phyloP scores from a whole-genome alignment of 2,797 vertebrate genomes.

The Typhlichthys eigenmanni region DNA sequence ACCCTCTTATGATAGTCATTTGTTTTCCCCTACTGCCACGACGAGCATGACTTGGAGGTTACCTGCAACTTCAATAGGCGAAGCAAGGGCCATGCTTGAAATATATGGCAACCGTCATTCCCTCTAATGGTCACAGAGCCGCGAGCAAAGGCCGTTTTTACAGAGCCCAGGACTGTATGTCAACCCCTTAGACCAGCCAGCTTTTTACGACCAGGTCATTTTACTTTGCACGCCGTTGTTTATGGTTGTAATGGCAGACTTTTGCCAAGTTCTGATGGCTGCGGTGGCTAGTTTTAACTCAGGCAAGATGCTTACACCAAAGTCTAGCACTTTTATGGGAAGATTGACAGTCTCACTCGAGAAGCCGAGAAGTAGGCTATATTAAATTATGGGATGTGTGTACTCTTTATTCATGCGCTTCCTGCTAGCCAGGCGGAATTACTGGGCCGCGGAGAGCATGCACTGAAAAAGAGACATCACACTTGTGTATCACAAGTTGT shows the following conservation, averaged over 20 bases:
- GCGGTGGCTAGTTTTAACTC: slow-evolving; percentile 58
- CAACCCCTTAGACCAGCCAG: slow-evolving; percentile 56
- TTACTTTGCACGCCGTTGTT: slow-evolving; percentile 63
- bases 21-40: slow-evolving; percentile 58
- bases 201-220: slow-evolving; percentile 68
- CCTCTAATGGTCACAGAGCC: slow-evolving; percentile 66
- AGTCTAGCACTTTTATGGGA: slow-evolving; percentile 40
- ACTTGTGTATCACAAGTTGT: slow-evolving; percentile 13
- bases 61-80: slow-evolving; percentile 66
- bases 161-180: slow-evolving; percentile 70
- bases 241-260: slow-evolving; percentile 65
- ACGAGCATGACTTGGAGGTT: slow-evolving; percentile 57
- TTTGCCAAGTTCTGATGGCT: slow-evolving; percentile 63
- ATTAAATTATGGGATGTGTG: background rate
- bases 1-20: slow-evolving; percentile 65
- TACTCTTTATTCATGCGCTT: background rate
- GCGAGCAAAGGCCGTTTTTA: slow-evolving; percentile 62
- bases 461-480: slow-evolving; percentile 46
- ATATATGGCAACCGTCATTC: slow-evolving; percentile 77
- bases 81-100: slow-evolving; percentile 58
- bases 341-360: slow-evolving; percentile 37
- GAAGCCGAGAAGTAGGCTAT: slow-evolving; percentile 23
- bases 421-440: background rate
- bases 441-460: background rate
- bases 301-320: slow-evolving; percentile 56